These are phyloP conservation scores for Oryzias curvinotus DNA, from an alignment of 2,113 vertebrate genomes.

Conservation along the genomic window DNA sequence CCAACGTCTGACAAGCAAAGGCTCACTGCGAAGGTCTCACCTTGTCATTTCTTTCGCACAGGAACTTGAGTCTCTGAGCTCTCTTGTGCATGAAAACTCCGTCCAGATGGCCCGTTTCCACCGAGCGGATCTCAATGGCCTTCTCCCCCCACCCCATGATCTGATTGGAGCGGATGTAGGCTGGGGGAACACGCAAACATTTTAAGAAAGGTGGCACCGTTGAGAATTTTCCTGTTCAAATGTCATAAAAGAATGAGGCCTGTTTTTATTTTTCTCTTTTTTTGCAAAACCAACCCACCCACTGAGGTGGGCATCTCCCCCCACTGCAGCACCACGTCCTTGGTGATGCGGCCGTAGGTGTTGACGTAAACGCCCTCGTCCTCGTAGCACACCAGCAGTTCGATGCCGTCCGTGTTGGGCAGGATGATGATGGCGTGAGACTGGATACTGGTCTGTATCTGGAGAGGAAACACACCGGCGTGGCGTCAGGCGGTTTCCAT, in stretches of 20 bases:
- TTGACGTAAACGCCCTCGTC: slow-evolving; percentile 99
- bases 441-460: slow-evolving; percentile 97
- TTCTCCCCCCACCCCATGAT: slow-evolving; percentile 99
- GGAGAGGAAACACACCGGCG: slow-evolving; percentile 4
- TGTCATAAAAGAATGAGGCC: too few species aligned
- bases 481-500: neutral
- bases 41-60: slow-evolving; percentile 99
- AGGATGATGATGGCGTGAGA: slow-evolving; percentile 98
- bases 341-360: slow-evolving; percentile 97
- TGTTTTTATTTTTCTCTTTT: too few species aligned
- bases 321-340: slow-evolving; percentile 99
- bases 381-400: slow-evolving; percentile 98
- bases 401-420: slow-evolving; percentile 97
- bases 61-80: slow-evolving; percentile 97
- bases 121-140: slow-evolving; percentile 97
- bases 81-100: slow-evolving; percentile 99
- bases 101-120: slow-evolving; percentile 96
- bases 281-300: slow-evolving; percentile 79
- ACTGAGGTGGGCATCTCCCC: slow-evolving; percentile 99
- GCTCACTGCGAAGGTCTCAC: slow-evolving; percentile 62
- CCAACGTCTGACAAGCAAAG: neutral
- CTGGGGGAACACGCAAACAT: slow-evolving; percentile 64
- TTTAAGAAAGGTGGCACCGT: too few species aligned
- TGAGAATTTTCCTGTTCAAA: too few species aligned
- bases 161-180: slow-evolving; percentile 98